Evolutionary conservation across 2,113 vertebrate genomes (phyloP).

Genomic region (Serinus canaria): DNA sequence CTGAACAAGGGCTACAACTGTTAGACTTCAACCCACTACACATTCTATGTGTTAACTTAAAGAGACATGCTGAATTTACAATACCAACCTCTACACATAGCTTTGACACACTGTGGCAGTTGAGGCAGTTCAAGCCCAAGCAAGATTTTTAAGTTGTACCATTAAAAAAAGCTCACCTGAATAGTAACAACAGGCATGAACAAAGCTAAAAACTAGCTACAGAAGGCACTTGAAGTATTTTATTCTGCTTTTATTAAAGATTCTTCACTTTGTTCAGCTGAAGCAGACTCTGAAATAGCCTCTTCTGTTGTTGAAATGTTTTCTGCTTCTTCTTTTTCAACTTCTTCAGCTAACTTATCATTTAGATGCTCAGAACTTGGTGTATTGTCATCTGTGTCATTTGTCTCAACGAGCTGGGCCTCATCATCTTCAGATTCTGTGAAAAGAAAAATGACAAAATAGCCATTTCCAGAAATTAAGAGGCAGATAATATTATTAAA

Average conservation of each 20-base stretch:
- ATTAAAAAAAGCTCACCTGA: slow-evolving; percentile 66
- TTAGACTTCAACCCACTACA: slow-evolving; percentile 61
- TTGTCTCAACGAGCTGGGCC: slow-evolving; percentile 10
- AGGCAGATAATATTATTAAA: not conserved
- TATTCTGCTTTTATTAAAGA: slow-evolving; percentile 86
- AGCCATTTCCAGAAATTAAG: slow-evolving; percentile 15
- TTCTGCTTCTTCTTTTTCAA: slow-evolving; percentile 54
- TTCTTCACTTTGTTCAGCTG: slow-evolving; percentile 77
- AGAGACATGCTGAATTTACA: slow-evolving; percentile 56
- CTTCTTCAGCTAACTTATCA: slow-evolving; percentile 40
- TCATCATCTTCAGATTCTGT: slow-evolving; percentile 65
- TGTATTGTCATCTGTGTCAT: slow-evolving; percentile 43
- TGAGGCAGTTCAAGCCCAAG: slow-evolving; percentile 69
- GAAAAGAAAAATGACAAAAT: not conserved
- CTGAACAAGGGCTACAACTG: slow-evolving; percentile 36
- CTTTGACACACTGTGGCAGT: slow-evolving; percentile 54
- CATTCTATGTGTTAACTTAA: slow-evolving; percentile 44
- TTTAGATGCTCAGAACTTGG: slow-evolving; percentile 48
- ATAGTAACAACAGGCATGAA: slow-evolving; percentile 72
- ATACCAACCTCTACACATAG: slow-evolving; percentile 25
- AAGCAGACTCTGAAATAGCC: not conserved
- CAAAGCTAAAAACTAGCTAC: slow-evolving; percentile 73
- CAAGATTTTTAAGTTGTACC: slow-evolving; percentile 35
- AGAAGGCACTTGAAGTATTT: slow-evolving; percentile 74
- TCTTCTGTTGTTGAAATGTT: slow-evolving; percentile 39